phyloP scores from a whole-genome alignment of 1,140 invertebrate genomes.

The Cataglyphis hispanica region DNA sequence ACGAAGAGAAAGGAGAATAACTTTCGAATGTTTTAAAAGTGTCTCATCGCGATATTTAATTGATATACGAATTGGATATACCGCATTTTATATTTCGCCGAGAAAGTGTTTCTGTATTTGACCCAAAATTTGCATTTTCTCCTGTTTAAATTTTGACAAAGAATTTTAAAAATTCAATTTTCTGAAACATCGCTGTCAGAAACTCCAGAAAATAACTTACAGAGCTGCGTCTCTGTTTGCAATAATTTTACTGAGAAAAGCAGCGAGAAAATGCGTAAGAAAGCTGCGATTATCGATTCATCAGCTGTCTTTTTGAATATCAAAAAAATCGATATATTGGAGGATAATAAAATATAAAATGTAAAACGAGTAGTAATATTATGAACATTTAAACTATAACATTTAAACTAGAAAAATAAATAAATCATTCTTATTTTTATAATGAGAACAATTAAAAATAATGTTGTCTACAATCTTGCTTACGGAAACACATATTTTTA shows the following conservation, averaged over 20 bases:
- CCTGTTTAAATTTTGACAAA: not conserved
- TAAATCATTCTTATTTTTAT: not conserved
- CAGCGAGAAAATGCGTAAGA: conserved; percentile 31
- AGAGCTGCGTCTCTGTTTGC: conserved; percentile 27
- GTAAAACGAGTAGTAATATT: not conserved
- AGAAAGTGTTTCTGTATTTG: conserved; percentile 17
- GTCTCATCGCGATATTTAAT: not conserved
- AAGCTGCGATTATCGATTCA: conserved; percentile 47
- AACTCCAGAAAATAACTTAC: conserved; percentile 46
- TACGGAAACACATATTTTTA: not conserved
- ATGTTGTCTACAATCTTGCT: not conserved
- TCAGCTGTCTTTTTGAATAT: not conserved
- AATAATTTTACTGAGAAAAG: conserved; percentile 35
- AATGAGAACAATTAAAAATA: not conserved
- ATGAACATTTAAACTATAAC: not conserved
- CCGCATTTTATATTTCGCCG: not conserved
- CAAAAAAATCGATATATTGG: not conserved
- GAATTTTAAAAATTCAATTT: conserved; percentile 53
- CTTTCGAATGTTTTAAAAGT: not conserved
- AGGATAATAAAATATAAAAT: conserved; percentile 19
- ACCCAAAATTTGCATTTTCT: conserved; percentile 31
- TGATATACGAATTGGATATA: not conserved
- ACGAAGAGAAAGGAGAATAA: not conserved
- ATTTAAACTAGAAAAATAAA: not conserved
- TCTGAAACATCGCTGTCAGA: conserved; percentile 38